phyloP scores from a whole-genome alignment of 2,797 vertebrate genomes.

The Diplodus puntazzo region DNA sequence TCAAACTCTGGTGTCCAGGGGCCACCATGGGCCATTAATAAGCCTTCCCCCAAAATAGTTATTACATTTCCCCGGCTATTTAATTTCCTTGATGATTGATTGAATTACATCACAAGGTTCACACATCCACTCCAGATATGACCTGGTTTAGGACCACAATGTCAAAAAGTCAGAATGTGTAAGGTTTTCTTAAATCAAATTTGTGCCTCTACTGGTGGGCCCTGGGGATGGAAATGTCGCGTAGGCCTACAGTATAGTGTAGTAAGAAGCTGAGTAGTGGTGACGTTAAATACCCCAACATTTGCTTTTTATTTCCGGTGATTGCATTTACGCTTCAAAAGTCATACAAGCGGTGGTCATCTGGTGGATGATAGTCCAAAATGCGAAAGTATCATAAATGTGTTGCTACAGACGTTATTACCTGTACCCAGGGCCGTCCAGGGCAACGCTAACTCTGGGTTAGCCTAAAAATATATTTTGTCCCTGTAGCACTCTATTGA shows the following conservation, averaged over 20 bases:
- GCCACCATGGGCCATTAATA: constrained; percentile 11
- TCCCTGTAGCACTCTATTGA: background rate
- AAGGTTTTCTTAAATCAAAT: constrained; percentile 12
- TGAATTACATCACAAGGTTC: constrained; percentile 17
- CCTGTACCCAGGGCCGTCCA: too few relatives aligned
- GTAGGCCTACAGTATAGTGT: too few relatives aligned
- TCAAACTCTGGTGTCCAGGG: background rate
- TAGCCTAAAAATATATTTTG: too few relatives aligned
- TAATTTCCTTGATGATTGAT: constrained; percentile 7
- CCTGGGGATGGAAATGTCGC: background rate
- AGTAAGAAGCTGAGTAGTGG: too few relatives aligned
- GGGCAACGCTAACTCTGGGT: too few relatives aligned
- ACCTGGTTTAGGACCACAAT: constrained; percentile 2
- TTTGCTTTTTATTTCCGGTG: too few relatives aligned
- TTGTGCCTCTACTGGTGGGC: background rate
- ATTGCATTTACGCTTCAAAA: too few relatives aligned
- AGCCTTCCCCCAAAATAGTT: constrained; percentile 2
- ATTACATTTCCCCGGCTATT: constrained; percentile 31
- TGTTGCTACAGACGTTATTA: too few relatives aligned
- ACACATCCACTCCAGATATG: constrained; percentile 15
- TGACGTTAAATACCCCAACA: too few relatives aligned
- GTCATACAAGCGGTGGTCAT: too few relatives aligned
- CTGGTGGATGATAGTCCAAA: too few relatives aligned
- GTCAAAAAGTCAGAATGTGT: constrained; percentile 11
- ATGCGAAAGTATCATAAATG: too few relatives aligned